Base-by-base conservation (phyloP, 1,140 invertebrate genomes). In the Drosophila pachea region DNA sequence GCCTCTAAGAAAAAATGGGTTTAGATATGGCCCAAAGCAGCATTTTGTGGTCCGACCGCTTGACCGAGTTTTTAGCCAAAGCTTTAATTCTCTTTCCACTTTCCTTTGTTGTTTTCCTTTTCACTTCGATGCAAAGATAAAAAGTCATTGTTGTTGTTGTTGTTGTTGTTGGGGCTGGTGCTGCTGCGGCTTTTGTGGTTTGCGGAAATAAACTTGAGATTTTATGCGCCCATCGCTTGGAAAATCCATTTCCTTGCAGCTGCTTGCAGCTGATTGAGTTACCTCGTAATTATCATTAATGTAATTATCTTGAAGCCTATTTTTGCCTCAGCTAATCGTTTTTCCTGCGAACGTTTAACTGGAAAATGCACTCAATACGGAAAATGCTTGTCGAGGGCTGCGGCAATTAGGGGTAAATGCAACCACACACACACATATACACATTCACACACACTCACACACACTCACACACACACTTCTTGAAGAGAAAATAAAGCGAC, bases 41-140 rank as follows among this genome's bases (percentile, higher is more conserved):
- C 38, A 31, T 50, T 56, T 66, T 71, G 68, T 71, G 68, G 61
- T 38, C 47, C 66, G 66, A 68, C 59, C 59, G 50, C 42, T 68
- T 63, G 66, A 63, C 59, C 67, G 58, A 62, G n/a, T n/a, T n/a
- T n/a, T n/a, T n/a, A n/a, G n/a, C n/a, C n/a, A n/a, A n/a, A n/a
- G 36, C 48, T 62, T 72, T n/a, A 47, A 35, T 31, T 63, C 61
- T 14, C 12, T 43, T 42, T 42, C 40, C 36, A 11, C 7, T 38
- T 3, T 38, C 36, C 40, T 5, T 42, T 42, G 40, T 42, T 22
- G 22, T 22, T 22, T 12, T 14, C 40, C 5, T 11, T 7, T 42
- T 22, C 22, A 22, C 22, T 22, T 22, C 22, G 22, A 22, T 22
- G 22, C 22, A 3, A 3, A 22, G 22, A 22, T 22, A 22, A 22